Evolutionary conservation across 1,140 invertebrate species (phyloP), one percentile per base, ranked within the genome.

Genomic region (Zaprionus capensis): DNA sequence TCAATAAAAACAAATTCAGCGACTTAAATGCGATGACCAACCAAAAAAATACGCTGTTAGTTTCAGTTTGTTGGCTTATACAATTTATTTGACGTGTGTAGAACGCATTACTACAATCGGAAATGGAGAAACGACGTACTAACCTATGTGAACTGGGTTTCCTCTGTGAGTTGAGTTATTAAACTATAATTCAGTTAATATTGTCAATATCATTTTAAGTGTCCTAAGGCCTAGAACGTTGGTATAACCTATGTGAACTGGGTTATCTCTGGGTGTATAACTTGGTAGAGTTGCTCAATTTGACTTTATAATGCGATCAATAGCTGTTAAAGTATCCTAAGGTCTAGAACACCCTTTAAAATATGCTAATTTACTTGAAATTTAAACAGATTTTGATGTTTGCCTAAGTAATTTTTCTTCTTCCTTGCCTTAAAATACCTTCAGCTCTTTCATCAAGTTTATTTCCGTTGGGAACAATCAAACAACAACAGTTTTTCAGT

Each of bases 401-500:
- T 9, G 3, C 0, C 9, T 11, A 55, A 20, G 46, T 49, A 49
- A 4, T 49, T 49, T 49, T 49, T 11, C 38, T 41, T 12, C 14
- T n/a, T 2, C 2, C 15, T 44, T 44, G n/a, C 4, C 20, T 51
- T 14, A 20, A 14, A 24, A 14, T 14, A 24, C 4, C 7, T 49
- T 20, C 7, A 46, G 11, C 20, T 24, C 4, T 12, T 51, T 20
- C 11, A 20, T 24, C 46, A 51, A 51, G 0, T 51, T 11, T 22
- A 24, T 24, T 51, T 51, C 20, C 46, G 20, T 2, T 51, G 24
- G 9, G 1, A 7, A 2, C 46, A 51, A 51, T 51, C 46, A 24
- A 20, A 51, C 11, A 56, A 26, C 53, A 28, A 15, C 9, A 31
- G 46, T 51, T 64, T 55, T 70, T 58, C 24, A n/a, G 34, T 51